Conservation (phyloP, 2,113 vertebrate species). For the Channa maculata region DNA sequence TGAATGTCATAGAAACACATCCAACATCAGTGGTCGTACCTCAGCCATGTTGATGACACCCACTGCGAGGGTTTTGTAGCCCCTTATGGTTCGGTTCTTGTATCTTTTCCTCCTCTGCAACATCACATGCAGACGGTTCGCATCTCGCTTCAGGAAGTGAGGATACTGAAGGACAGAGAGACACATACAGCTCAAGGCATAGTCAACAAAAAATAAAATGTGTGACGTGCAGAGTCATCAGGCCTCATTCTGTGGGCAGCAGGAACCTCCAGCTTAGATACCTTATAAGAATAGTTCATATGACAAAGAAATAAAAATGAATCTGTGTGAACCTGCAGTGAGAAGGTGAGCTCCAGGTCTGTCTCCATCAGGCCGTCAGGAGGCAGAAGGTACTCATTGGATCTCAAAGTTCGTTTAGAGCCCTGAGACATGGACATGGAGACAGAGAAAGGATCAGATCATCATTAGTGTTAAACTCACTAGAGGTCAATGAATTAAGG, state of each 20-base stretch:
- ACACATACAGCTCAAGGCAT: neutral
- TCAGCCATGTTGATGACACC: constrained; percentile 27
- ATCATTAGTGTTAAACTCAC: neutral
- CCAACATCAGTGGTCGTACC: constrained; percentile 38
- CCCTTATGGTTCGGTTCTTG: constrained; percentile 73
- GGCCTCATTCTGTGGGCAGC: too few species aligned
- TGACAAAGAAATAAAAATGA: neutral
- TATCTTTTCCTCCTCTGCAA: constrained; percentile 73
- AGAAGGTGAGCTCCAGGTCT: constrained; percentile 82
- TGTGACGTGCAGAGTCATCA: too few species aligned
- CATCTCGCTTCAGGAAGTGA: constrained; percentile 81
- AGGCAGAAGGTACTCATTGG: constrained; percentile 77
- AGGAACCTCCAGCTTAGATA: too few species aligned
- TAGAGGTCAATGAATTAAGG: too few species aligned
- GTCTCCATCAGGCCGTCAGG: constrained; percentile 80
- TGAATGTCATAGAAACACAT: too few species aligned
- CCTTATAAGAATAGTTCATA: too few species aligned
- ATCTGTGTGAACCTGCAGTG: constrained; percentile 72
- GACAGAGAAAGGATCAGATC: neutral
- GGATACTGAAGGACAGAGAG: constrained; percentile 67
- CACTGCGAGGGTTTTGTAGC: constrained; percentile 71
- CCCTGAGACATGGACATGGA: constrained; percentile 58
- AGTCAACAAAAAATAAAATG: too few species aligned
- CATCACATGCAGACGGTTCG: constrained; percentile 80
- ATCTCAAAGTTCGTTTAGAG: constrained; percentile 79